Conservation (phyloP, 2,888 invertebrate species). For the Carabus problematicus region DNA sequence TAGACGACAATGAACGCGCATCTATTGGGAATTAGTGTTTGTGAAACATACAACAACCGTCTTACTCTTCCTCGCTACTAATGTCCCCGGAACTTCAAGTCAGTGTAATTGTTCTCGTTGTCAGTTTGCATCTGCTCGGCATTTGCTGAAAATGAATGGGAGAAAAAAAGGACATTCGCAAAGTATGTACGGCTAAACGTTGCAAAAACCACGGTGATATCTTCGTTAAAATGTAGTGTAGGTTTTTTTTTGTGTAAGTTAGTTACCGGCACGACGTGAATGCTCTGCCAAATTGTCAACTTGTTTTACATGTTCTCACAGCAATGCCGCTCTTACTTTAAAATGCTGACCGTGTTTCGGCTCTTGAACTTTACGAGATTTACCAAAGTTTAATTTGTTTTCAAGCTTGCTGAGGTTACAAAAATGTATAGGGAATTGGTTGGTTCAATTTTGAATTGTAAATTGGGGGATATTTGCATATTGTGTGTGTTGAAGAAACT, state of each 20-base stretch:
- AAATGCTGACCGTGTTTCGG: constrained; percentile 23
- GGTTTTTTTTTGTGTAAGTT: constrained; percentile 37
- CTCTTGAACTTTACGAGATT: constrained; percentile 10
- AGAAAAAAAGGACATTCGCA: background rate
- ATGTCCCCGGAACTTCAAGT: background rate
- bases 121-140: constrained; percentile 38
- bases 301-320: constrained; percentile 27
- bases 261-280: constrained; percentile 25
- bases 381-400: no score
- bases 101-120: constrained; percentile 36
- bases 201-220: constrained; percentile 15
- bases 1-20: background rate
- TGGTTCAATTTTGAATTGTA: no score
- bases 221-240: constrained; percentile 37
- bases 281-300: constrained; percentile 37
- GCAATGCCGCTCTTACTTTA: constrained; percentile 27
- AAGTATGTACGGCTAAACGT: background rate
- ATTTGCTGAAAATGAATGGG: constrained; percentile 5
- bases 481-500: no score
- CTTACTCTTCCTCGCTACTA: background rate
- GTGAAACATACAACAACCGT: background rate
- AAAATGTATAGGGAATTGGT: no score
- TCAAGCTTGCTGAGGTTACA: no score
- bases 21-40: background rate
- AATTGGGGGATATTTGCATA: no score